Evolutionary conservation across 2,113 vertebrate species (phyloP).

Genomic region (Athene noctua): DNA sequence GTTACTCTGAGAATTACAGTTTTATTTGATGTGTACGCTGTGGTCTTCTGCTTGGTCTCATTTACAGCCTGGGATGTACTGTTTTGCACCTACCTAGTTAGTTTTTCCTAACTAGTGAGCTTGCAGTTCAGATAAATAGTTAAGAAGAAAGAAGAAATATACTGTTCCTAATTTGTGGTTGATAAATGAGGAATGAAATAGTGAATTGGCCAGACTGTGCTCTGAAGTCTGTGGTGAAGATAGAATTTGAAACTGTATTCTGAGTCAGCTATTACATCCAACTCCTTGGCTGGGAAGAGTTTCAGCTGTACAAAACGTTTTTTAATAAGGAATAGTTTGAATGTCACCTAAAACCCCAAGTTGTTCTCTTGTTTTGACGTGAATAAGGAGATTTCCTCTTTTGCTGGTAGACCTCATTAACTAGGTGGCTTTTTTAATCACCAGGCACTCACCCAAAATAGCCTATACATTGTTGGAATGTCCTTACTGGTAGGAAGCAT

Average conservation of each 20-base stretch:
- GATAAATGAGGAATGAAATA: neutral
- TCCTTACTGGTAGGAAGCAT: neutral
- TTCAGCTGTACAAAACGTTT: neutral
- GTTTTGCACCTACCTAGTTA: neutral
- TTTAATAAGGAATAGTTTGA: neutral
- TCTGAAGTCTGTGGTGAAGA: neutral
- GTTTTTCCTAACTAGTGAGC: neutral
- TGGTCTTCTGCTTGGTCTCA: neutral
- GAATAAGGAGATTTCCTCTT: neutral
- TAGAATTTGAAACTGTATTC: neutral
- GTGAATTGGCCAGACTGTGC: neutral
- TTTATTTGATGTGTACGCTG: neutral
- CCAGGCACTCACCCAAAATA: neutral
- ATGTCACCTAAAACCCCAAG: neutral
- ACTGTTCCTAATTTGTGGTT: neutral
- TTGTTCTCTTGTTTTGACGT: neutral
- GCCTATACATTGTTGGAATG: neutral
- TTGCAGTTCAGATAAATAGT: neutral
- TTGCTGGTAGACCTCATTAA: slow-evolving; percentile 15
- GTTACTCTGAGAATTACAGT: neutral
- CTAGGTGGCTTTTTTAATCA: neutral
- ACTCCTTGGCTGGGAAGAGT: neutral
- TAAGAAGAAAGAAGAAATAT: neutral
- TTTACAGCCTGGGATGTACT: neutral
- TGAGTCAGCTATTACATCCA: neutral